These are phyloP conservation scores for Circaetus cinerascens DNA, from an alignment of 2,113 vertebrate species.

Conservation along the genomic window DNA sequence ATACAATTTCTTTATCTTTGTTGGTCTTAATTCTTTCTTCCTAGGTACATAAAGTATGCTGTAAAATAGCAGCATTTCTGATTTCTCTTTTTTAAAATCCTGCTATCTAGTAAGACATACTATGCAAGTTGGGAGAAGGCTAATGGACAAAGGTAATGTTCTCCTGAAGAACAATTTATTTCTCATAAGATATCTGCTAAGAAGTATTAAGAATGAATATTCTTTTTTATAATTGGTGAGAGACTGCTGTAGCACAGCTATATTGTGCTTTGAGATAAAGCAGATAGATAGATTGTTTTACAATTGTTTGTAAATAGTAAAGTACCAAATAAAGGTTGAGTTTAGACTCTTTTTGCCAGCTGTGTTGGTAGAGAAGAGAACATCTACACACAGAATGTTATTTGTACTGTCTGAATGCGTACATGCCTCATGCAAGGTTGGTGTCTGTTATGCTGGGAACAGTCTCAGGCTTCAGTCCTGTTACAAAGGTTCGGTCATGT, in stretches of 20 bases:
- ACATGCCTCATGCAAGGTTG: neutral
- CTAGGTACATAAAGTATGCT: neutral
- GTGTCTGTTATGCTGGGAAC: neutral
- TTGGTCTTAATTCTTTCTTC: neutral
- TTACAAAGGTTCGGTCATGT: neutral
- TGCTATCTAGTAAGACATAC: neutral
- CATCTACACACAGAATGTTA: neutral
- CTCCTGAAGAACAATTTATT: neutral
- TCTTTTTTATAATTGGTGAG: neutral
- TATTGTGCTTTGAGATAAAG: neutral
- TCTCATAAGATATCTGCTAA: neutral
- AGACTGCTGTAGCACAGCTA: neutral
- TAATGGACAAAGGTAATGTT: neutral
- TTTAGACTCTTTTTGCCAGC: neutral
- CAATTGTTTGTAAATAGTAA: neutral
- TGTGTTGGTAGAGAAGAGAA: neutral
- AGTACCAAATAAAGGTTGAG: neutral
- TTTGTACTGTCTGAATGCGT: neutral
- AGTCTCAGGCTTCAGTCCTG: fast-evolving
- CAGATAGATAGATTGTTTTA: neutral
- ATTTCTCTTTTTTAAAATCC: neutral
- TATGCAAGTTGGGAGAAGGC: neutral
- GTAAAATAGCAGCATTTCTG: neutral
- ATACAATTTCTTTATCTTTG: neutral
- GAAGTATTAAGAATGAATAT: neutral